These are phyloP conservation scores for Panorpa germanica DNA, from an alignment of 2,888 invertebrate species.

Conservation along the genomic window DNA sequence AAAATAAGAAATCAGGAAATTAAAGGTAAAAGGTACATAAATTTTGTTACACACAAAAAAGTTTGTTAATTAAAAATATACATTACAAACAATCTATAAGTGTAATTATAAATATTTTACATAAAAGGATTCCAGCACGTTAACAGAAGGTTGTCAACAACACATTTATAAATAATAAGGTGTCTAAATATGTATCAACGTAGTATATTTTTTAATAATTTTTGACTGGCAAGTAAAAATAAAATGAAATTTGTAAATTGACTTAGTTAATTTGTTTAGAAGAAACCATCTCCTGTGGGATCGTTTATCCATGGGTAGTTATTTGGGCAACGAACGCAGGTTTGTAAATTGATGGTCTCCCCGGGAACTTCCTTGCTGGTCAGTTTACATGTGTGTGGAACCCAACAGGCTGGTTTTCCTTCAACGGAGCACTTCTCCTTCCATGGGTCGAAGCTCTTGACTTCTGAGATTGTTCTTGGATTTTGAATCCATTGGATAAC, in stretches of 20 bases:
- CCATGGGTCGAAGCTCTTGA: constrained; percentile 87
- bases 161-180: too few species aligned
- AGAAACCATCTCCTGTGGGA: constrained; percentile 50
- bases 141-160: too few species aligned
- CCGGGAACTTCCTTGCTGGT: constrained; percentile 87
- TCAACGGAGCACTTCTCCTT: constrained; percentile 86
- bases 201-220: too few species aligned
- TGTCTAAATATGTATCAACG: too few species aligned
- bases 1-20: too few species aligned
- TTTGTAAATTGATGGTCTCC: constrained; percentile 83
- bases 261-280: constrained; percentile 64
- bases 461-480: constrained; percentile 64
- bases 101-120: too few species aligned
- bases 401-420: constrained; percentile 66
- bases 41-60: too few species aligned
- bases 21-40: too few species aligned
- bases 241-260: constrained; percentile 17
- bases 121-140: too few species aligned
- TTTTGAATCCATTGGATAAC: constrained; percentile 93
- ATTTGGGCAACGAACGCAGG: constrained; percentile 82
- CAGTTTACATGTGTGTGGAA: constrained; percentile 78
- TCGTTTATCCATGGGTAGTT: constrained; percentile 92
- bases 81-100: too few species aligned
- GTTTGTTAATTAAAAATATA: too few species aligned
- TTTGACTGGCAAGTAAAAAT: constrained; percentile 11